Conservation (phyloP, 30 jellyfish, hydroid and myxozoan genomes). For the Aurelia coerulea region DNA sequence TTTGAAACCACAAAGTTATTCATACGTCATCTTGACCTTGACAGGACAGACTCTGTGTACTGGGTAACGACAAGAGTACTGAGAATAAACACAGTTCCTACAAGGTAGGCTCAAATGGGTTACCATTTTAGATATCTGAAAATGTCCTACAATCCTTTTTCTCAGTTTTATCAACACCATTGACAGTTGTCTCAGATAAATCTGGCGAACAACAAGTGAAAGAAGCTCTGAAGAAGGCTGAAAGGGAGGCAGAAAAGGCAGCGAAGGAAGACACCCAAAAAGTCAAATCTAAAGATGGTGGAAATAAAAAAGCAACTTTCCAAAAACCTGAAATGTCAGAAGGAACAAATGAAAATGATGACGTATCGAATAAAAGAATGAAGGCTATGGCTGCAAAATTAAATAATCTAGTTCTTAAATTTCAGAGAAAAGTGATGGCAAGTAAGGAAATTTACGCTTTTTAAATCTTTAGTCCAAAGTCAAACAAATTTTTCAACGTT, state of each 20-base stretch:
- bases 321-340: constrained; percentile 41
- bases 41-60: too few relatives aligned
- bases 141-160: not conserved
- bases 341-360: constrained; percentile 59
- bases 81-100: too few relatives aligned
- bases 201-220: constrained; percentile 99
- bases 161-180: constrained; percentile 76
- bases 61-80: too few relatives aligned
- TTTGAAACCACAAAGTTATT: too few relatives aligned
- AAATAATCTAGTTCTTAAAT: constrained; percentile 80
- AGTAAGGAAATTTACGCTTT: constrained; percentile 57
- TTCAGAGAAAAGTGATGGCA: constrained; percentile 86
- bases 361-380: constrained; percentile 91
- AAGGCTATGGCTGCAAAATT: constrained; percentile 95
- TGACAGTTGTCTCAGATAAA: constrained; percentile 92
- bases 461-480: not conserved
- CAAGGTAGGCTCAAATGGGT: too few relatives aligned
- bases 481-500: too few relatives aligned
- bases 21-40: too few relatives aligned
- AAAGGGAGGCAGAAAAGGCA: constrained; percentile 94
- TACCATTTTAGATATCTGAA: too few relatives aligned
- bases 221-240: constrained; percentile 96
- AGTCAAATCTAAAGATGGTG: constrained; percentile 20
- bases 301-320: not conserved
- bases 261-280: constrained; percentile 67